Conservation (phyloP, 2,888 invertebrate genomes). For the Creontiades dilutus region DNA sequence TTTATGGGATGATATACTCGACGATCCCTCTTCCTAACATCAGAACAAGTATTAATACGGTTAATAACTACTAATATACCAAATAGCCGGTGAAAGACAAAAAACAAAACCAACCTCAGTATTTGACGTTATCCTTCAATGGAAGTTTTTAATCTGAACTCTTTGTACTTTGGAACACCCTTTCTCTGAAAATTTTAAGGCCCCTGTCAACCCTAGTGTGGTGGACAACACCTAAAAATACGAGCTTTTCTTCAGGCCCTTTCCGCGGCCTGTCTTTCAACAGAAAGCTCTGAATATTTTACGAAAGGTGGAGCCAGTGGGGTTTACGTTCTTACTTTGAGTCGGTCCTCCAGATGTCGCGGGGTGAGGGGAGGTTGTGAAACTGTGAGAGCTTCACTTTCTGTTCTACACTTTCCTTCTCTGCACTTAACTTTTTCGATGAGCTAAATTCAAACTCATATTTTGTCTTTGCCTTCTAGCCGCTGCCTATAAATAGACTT, state of each 20-base stretch:
- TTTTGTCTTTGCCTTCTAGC: neutral
- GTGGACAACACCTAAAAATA: constrained; percentile 32
- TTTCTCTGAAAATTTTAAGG: neutral
- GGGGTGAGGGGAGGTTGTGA: neutral
- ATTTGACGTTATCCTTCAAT: no score
- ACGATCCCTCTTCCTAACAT: neutral
- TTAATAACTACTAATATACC: no score
- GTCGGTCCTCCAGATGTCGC: constrained; percentile 8
- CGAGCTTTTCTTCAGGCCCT: constrained; percentile 1
- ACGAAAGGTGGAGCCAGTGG: neutral
- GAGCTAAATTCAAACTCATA: neutral
- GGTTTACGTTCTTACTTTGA: constrained; percentile 30
- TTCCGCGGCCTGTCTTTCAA: neutral
- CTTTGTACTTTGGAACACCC: neutral
- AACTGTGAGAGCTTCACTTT: constrained; percentile 9
- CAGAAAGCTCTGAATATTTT: constrained; percentile 21
- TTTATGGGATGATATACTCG: neutral
- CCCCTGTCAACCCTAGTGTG: neutral
- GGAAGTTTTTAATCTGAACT: neutral
- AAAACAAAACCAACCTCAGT: no score
- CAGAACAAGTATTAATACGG: no score
- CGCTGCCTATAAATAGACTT: neutral
- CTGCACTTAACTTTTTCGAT: neutral
- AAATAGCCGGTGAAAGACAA: no score
- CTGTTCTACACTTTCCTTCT: neutral